These are phyloP conservation scores for Eufriesea mexicana DNA, from an alignment of 1,140 invertebrate genomes.

Conservation along the genomic window DNA sequence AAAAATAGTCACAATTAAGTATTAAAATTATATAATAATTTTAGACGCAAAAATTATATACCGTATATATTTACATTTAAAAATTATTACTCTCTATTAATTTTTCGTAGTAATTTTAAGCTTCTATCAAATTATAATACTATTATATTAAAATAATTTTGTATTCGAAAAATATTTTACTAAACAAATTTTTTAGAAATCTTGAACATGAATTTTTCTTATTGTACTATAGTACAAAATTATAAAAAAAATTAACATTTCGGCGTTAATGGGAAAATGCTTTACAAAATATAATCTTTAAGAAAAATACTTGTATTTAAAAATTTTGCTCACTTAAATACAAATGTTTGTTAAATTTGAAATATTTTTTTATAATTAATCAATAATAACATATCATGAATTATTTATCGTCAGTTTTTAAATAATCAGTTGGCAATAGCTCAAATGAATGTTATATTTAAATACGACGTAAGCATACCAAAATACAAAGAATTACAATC, in stretches of 20 bases:
- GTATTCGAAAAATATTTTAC: neutral
- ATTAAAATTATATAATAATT: neutral
- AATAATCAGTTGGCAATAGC: conserved; percentile 34
- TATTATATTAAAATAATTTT: neutral
- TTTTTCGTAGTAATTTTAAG: neutral
- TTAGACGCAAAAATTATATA: neutral
- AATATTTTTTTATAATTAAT: neutral
- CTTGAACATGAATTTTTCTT: neutral
- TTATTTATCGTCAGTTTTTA: conserved; percentile 5
- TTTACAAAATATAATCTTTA: neutral
- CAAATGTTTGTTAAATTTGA: neutral
- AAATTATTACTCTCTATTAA: neutral
- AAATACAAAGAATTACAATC: neutral
- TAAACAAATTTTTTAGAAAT: neutral
- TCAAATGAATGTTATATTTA: conserved; percentile 37
- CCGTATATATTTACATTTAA: neutral
- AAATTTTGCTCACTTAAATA: neutral
- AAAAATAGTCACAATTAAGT: neutral
- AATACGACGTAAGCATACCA: conserved; percentile 17
- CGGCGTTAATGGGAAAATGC: neutral
- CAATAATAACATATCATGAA: neutral
- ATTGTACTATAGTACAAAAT: neutral
- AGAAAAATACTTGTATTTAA: neutral
- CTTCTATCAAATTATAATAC: neutral
- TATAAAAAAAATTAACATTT: neutral